Evolutionary conservation across 2,888 invertebrate genomes (phyloP).

Genomic region (Parnassius glacialis): DNA sequence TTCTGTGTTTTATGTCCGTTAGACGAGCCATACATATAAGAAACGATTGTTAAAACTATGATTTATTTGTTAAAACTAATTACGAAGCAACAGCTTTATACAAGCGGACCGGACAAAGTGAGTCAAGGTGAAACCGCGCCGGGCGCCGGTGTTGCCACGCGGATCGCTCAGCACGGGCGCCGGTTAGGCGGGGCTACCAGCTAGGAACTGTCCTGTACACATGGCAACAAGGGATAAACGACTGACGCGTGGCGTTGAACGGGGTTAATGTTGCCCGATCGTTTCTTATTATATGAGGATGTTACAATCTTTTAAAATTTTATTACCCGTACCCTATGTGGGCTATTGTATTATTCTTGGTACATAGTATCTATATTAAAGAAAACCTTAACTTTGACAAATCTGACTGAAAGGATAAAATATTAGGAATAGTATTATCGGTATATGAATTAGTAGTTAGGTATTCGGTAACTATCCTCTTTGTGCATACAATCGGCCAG

Average conservation of each 20-base stretch:
- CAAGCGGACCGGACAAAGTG: conserved; percentile 70
- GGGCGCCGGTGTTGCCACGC: conserved; percentile 69
- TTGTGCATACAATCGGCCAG: no score
- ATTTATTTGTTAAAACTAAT: conserved; percentile 51
- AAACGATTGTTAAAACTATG: no score
- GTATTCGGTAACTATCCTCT: no score
- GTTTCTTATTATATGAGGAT: conserved; percentile 4
- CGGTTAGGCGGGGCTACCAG: conserved; percentile 10
- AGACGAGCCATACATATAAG: no score
- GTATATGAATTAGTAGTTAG: no score
- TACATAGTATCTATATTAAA: no score
- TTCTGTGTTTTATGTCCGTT: no score
- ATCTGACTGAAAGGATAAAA: no score
- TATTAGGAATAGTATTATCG: no score
- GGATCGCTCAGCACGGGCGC: conserved; percentile 43
- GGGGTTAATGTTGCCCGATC: background rate
- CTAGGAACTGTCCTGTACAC: background rate
- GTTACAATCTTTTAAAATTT: background rate
- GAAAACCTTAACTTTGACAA: no score
- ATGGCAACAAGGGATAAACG: conserved; percentile 13
- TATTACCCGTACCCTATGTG: no score
- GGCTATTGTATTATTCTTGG: no score
- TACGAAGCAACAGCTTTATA: conserved; percentile 59
- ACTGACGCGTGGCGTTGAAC: conserved; percentile 1
- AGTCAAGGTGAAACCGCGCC: conserved; percentile 72